Evolutionary conservation across 2,797 vertebrate species (phyloP).

Genomic region (Tokudaia muenninki): DNA sequence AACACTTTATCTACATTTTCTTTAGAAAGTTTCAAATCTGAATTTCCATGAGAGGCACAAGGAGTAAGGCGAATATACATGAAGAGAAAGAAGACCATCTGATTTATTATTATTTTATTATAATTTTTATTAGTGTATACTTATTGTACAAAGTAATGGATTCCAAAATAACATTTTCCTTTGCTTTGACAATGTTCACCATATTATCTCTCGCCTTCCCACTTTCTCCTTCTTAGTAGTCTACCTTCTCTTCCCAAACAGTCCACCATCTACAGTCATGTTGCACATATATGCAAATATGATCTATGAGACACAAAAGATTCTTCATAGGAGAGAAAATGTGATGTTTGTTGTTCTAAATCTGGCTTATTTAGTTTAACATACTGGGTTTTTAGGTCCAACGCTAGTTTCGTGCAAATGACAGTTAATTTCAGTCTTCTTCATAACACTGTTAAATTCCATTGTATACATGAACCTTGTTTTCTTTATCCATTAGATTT

Average conservation of each 20-base stretch:
- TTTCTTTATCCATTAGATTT: neutral
- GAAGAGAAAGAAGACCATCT: neutral
- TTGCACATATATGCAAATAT: neutral
- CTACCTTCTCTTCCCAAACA: neutral
- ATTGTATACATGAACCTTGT: neutral
- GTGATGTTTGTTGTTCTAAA: neutral
- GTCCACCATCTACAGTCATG: neutral
- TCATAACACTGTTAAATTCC: neutral
- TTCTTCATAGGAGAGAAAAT: neutral
- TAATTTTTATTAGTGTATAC: neutral
- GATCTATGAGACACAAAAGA: neutral
- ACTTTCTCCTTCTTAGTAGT: neutral
- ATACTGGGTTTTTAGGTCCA: neutral
- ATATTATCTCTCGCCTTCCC: neutral
- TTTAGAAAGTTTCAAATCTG: constrained; percentile 39
- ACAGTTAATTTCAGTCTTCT: neutral
- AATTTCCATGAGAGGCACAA: neutral
- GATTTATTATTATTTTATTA: neutral
- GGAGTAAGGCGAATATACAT: neutral
- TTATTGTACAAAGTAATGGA: neutral
- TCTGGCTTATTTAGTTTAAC: neutral
- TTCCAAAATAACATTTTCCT: neutral
- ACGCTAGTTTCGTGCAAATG: neutral
- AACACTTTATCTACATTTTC: neutral
- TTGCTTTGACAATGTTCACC: neutral